These are phyloP conservation scores for Pachypsylla venusta DNA, from an alignment of 1,140 invertebrate genomes.

Conservation along the genomic window DNA sequence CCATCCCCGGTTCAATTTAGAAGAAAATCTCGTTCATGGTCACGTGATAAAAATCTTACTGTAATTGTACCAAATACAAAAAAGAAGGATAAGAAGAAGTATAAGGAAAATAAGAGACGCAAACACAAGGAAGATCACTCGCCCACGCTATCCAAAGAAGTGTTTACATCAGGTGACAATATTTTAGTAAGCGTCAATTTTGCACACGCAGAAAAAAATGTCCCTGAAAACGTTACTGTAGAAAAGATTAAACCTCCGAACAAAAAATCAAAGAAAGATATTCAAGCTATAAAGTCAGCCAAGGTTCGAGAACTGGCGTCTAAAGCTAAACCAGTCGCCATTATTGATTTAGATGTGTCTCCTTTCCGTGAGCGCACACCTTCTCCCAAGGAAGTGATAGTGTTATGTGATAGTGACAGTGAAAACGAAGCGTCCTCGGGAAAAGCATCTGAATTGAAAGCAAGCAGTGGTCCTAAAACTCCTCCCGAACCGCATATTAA, in stretches of 20 bases:
- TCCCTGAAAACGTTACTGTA: slow-evolving; percentile 20
- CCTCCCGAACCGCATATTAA: slow-evolving; percentile 56
- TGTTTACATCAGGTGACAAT: slow-evolving; percentile 80
- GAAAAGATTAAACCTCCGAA: slow-evolving; percentile 10
- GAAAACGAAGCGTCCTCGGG: slow-evolving; percentile 31
- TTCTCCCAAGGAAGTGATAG: slow-evolving; percentile 61
- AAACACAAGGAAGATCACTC: slow-evolving; percentile 23
- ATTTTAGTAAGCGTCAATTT: slow-evolving; percentile 84
- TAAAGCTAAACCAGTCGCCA: slow-evolving; percentile 52
- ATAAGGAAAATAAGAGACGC: slow-evolving; percentile 12
- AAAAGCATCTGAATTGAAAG: slow-evolving; percentile 25
- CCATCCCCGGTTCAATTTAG: slow-evolving; percentile 1
- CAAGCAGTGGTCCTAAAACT: slow-evolving; percentile 46
- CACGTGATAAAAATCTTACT: slow-evolving; percentile 15
- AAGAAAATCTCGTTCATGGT: slow-evolving; percentile 3
- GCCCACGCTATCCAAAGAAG: slow-evolving; percentile 62
- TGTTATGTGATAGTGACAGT: slow-evolving; percentile 64
- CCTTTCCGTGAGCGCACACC: slow-evolving; percentile 63
- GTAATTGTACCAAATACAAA: slow-evolving; percentile 17
- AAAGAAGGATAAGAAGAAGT: slow-evolving; percentile 24
- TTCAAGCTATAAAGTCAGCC: slow-evolving; percentile 11
- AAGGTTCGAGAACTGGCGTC: slow-evolving; percentile 18
- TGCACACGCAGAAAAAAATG: slow-evolving; percentile 27
- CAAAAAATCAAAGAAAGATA: slow-evolving; percentile 34
- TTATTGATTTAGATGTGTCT: slow-evolving; percentile 70